phyloP scores from a whole-genome alignment of 1,140 invertebrate species.

The Bombus difficillimus region DNA sequence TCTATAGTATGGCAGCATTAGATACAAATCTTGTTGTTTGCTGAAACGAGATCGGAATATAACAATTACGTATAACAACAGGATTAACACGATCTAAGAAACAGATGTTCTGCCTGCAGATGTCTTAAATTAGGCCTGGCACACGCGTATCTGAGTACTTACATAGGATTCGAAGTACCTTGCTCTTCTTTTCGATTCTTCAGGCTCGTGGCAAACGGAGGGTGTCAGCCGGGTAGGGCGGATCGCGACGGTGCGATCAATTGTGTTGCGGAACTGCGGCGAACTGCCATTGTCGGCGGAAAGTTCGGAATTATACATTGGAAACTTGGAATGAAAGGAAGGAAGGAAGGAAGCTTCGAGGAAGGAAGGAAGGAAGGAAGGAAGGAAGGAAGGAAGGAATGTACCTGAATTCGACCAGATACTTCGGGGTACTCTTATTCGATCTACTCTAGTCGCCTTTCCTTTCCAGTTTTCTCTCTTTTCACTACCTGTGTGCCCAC shows the following conservation, averaged over 20 bases:
- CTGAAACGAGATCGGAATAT: too few relatives aligned
- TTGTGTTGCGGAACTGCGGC: constrained; percentile 78
- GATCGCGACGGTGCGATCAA: constrained; percentile 76
- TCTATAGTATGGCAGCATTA: too few relatives aligned
- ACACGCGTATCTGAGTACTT: constrained; percentile 21
- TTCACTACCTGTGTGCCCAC: background rate
- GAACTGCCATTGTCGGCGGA: constrained; percentile 77
- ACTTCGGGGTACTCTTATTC: constrained; percentile 54
- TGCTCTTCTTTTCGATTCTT: constrained; percentile 54
- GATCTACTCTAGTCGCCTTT: constrained; percentile 47
- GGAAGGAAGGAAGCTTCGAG: constrained; percentile 30
- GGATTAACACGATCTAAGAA: too few relatives aligned
- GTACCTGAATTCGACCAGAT: constrained; percentile 58
- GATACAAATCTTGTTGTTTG: too few relatives aligned
- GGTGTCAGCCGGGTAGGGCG: constrained; percentile 4
- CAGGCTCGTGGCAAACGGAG: background rate
- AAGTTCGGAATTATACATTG: constrained; percentile 80
- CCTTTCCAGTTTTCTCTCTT: background rate
- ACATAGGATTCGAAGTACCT: constrained; percentile 30
- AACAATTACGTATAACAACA: too few relatives aligned
- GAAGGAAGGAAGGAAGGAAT: constrained; percentile 15
- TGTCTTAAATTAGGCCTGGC: background rate
- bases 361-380: constrained; percentile 8
- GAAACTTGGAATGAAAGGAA: constrained; percentile 70
- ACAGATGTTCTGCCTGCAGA: too few relatives aligned